Conservation (phyloP, 2,797 vertebrate species). For the Poeciliopsis infans region DNA sequence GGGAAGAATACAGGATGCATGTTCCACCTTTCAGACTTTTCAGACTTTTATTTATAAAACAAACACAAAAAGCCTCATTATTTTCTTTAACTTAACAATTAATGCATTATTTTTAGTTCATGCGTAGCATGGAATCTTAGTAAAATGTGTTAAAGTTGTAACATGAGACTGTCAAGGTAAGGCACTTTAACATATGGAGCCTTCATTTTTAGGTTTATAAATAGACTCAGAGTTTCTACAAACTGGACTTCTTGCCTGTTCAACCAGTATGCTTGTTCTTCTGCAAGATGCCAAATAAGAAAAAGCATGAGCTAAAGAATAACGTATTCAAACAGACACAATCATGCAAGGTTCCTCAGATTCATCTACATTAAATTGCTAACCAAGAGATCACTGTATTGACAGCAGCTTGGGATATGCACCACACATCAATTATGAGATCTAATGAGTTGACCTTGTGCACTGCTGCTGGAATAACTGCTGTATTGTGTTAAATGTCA, state of each 20-base stretch:
- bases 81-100: neutral
- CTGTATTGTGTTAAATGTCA: conserved; percentile 69
- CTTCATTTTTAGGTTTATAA: conserved; percentile 2
- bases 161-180: neutral
- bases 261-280: conserved; percentile 10
- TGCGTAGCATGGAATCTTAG: neutral
- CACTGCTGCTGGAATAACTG: conserved; percentile 50
- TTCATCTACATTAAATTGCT: conserved; percentile 41
- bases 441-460: conserved; percentile 73
- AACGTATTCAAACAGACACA: conserved; percentile 13
- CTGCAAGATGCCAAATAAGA: conserved; percentile 40
- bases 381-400: conserved; percentile 40
- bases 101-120: neutral
- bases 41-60: neutral
- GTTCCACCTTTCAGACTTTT: neutral
- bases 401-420: conserved; percentile 42
- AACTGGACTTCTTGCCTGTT: conserved; percentile 9
- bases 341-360: conserved; percentile 26
- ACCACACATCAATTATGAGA: conserved; percentile 62
- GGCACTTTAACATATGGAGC: neutral
- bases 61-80: neutral
- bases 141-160: neutral
- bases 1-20: neutral
- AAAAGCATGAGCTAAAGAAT: conserved; percentile 4
- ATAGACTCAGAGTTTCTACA: neutral